Conservation (phyloP, 2,888 invertebrate species). For the Andrena praecox region DNA sequence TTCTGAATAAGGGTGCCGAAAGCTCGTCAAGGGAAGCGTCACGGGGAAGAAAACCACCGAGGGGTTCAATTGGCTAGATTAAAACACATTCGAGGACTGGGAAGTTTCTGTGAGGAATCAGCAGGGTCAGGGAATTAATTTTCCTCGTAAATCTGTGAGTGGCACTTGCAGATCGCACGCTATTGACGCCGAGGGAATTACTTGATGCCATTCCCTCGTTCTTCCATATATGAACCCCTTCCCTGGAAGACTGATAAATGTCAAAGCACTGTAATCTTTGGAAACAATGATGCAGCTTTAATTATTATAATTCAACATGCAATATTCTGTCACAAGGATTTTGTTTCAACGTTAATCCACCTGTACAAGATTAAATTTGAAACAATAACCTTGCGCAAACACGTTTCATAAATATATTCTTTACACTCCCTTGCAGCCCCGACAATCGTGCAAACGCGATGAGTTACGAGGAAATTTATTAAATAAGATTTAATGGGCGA, state of each 20-base stretch:
- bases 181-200: neutral
- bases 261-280: neutral
- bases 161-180: neutral
- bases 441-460: neutral
- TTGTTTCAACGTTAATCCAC: too few species aligned
- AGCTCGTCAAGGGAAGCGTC: neutral
- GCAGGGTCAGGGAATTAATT: conserved; percentile 10
- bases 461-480: neutral
- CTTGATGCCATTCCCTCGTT: neutral
- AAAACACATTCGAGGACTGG: conserved; percentile 30
- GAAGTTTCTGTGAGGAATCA: conserved; percentile 7
- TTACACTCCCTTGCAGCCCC: neutral
- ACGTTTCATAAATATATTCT: neutral
- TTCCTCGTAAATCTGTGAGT: neutral
- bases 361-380: neutral
- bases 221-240: neutral
- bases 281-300: neutral
- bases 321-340: too few species aligned
- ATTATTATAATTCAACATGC: too few species aligned
- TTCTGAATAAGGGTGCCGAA: neutral
- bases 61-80: conserved; percentile 29
- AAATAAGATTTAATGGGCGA: neutral
- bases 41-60: neutral
- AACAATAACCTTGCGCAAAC: neutral
- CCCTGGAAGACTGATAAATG: neutral